phyloP scores from a whole-genome alignment of 2,113 vertebrate species.

The Zosterops pallidus region DNA sequence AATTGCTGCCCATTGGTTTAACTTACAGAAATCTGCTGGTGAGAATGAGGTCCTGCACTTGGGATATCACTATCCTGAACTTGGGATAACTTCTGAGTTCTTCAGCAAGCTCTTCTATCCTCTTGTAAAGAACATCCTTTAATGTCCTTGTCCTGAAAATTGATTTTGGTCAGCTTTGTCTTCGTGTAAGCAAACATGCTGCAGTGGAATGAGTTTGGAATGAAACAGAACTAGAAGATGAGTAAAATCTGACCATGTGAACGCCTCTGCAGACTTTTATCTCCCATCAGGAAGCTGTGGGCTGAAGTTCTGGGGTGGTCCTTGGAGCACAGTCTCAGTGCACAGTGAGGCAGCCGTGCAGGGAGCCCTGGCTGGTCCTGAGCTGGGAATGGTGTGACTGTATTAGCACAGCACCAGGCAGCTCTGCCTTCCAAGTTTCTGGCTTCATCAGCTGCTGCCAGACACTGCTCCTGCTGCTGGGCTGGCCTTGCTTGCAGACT shows the following conservation, averaged over 20 bases:
- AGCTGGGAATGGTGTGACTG: not conserved
- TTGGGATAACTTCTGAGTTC: not conserved
- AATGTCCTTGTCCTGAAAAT: not conserved
- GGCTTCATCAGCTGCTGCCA: not conserved
- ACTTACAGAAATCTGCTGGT: not conserved
- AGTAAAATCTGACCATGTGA: constrained; percentile 46
- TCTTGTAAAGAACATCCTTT: not conserved
- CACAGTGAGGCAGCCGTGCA: not conserved
- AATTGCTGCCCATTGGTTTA: not conserved
- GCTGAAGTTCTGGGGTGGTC: constrained; percentile 62
- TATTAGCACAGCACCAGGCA: not conserved
- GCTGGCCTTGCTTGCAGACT: not conserved
- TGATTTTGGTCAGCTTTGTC: not conserved
- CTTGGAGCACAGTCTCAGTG: not conserved
- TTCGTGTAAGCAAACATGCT: not conserved
- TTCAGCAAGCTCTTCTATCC: not conserved
- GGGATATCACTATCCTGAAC: not conserved
- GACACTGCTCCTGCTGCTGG: not conserved
- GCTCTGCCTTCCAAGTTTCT: constrained; percentile 26
- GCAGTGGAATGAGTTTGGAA: constrained; percentile 43
- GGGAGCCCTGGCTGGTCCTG: not conserved
- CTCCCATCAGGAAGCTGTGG: constrained; percentile 62
- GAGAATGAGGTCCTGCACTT: not conserved
- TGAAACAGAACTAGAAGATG: constrained; percentile 25
- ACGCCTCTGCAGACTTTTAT: constrained; percentile 51